phyloP scores from a whole-genome alignment of 2,113 vertebrate genomes.

The Phoenicopterus ruber region DNA sequence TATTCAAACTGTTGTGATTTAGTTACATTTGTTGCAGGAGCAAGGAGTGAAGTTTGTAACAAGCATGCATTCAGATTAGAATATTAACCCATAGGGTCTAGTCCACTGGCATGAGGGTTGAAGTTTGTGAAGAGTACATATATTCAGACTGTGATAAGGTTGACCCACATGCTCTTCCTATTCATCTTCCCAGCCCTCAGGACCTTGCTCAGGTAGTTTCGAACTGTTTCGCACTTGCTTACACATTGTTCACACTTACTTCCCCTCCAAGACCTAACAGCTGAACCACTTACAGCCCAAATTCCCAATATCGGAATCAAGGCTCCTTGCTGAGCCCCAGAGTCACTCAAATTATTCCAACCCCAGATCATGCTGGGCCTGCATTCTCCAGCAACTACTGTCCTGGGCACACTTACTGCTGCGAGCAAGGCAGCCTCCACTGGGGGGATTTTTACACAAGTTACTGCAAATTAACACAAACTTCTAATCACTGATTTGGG shows the following conservation, averaged over 20 bases:
- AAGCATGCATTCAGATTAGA: not conserved
- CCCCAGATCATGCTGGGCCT: not conserved
- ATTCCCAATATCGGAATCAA: not conserved
- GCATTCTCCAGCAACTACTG: not conserved
- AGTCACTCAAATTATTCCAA: not conserved
- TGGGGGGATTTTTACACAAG: not conserved
- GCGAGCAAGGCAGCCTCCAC: not conserved
- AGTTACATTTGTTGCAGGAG: not conserved
- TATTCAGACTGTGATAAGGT: not conserved
- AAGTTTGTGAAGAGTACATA: not conserved
- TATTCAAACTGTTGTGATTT: not conserved
- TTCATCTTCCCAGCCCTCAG: not conserved
- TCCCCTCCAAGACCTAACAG: not conserved
- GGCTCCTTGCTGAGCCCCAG: not conserved
- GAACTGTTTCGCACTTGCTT: not conserved
- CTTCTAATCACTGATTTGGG: not conserved
- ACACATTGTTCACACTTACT: not conserved
- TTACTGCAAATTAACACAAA: not conserved
- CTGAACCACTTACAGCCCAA: not conserved
- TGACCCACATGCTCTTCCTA: not conserved
- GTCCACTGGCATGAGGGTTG: not conserved
- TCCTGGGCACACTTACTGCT: not conserved
- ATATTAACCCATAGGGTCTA: not conserved
- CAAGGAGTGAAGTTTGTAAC: not conserved
- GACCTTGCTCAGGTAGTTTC: not conserved